phyloP scores from a whole-genome alignment of 2,888 invertebrate genomes.

The Nasonovia ribisnigri region DNA sequence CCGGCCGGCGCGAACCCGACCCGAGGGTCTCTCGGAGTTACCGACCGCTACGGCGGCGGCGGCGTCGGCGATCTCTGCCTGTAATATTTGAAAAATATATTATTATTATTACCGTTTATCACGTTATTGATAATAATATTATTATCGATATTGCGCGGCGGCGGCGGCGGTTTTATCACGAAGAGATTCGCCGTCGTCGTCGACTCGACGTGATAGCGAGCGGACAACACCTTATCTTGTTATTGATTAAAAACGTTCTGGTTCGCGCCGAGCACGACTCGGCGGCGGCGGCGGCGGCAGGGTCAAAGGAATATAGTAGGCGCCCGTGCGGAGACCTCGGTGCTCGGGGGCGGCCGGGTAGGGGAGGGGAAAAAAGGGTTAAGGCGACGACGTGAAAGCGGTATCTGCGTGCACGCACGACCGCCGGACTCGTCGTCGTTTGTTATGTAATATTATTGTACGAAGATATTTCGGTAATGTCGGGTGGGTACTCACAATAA shows the following conservation, averaged over 20 bases:
- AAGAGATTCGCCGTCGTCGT: neutral
- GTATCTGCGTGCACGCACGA: conserved; percentile 22
- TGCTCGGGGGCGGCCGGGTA: rapidly evolving
- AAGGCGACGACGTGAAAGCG: conserved; percentile 6
- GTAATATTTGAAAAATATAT: too few species aligned
- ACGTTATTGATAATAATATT: neutral
- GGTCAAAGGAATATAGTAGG: neutral
- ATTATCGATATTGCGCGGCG: neutral
- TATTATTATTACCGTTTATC: too few species aligned
- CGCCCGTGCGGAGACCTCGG: conserved; percentile 2
- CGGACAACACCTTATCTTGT: conserved; percentile 58
- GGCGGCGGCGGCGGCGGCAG: neutral
- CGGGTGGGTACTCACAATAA: too few species aligned
- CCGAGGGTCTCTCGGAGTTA: too few species aligned
- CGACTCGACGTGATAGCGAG: conserved; percentile 27
- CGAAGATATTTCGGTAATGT: too few species aligned
- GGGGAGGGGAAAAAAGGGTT: neutral
- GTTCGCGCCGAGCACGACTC: neutral
- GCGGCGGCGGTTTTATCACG: neutral
- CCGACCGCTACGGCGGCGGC: too few species aligned
- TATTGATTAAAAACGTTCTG: conserved; percentile 49
- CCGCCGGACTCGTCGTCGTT: neutral
- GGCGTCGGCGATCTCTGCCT: too few species aligned
- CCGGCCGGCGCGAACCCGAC: neutral
- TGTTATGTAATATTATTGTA: too few species aligned